Conservation (phyloP, 2,888 invertebrate species). For the Lithodes maja region DNA sequence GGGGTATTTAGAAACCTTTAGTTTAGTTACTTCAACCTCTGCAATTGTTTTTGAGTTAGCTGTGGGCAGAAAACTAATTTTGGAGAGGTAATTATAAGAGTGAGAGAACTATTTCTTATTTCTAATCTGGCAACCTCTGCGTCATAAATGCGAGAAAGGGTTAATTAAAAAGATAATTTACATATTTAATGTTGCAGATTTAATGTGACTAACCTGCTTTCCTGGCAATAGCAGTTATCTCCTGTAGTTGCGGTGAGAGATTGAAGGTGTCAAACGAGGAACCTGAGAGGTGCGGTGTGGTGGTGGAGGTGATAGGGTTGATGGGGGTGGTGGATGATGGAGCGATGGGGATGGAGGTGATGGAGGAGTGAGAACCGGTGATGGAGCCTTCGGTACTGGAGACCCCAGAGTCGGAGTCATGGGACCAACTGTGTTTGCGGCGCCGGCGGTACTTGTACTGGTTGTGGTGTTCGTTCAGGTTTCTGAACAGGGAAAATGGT, state of each 20-base stretch:
- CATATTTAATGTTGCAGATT: too few species aligned
- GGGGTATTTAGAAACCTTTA: too few species aligned
- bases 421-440: constrained; percentile 83
- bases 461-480: constrained; percentile 61
- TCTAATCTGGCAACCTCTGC: too few species aligned
- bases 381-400: constrained; percentile 74
- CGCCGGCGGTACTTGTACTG: constrained; percentile 77
- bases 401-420: constrained; percentile 75
- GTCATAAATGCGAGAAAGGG: too few species aligned
- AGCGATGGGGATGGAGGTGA: constrained; percentile 52
- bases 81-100: too few species aligned
- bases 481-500: constrained; percentile 15
- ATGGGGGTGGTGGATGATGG: constrained; percentile 41
- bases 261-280: constrained; percentile 37
- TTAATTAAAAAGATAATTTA: too few species aligned
- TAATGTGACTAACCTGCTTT: constrained; percentile 55
- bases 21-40: too few species aligned
- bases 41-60: too few species aligned
- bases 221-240: constrained; percentile 61
- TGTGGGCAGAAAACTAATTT: too few species aligned
- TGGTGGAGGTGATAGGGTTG: constrained; percentile 33
- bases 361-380: constrained; percentile 72
- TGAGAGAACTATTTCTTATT: too few species aligned
- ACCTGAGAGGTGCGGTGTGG: constrained; percentile 25
- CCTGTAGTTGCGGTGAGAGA: constrained; percentile 56